Conservation (phyloP, 2,797 vertebrate species). For the Trachops cirrhosus region DNA sequence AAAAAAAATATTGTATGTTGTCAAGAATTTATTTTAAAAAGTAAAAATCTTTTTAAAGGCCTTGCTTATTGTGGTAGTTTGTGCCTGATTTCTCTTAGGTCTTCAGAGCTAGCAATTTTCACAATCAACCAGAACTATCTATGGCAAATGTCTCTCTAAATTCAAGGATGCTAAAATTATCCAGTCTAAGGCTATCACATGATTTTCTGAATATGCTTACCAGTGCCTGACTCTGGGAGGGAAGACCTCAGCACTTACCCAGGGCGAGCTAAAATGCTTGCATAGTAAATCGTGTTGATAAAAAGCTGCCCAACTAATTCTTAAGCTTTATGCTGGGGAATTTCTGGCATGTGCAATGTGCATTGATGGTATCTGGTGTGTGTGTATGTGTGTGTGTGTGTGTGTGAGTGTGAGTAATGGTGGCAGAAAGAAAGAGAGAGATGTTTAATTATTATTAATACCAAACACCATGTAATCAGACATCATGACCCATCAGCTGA, state of each 20-base stretch:
- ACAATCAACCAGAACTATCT: slow-evolving; percentile 16
- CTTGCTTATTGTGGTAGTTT: slow-evolving; percentile 13
- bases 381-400: neutral
- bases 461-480: neutral
- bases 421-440: neutral
- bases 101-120: slow-evolving; percentile 28
- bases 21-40: slow-evolving; percentile 28
- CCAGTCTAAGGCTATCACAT: neutral
- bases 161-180: slow-evolving; percentile 44
- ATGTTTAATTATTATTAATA: neutral
- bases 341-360: neutral
- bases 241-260: neutral
- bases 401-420: neutral
- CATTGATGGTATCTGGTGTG: neutral
- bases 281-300: neutral
- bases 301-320: neutral
- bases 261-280: neutral
- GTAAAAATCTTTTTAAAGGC: slow-evolving; percentile 22
- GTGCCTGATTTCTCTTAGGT: slow-evolving; percentile 14
- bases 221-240: neutral
- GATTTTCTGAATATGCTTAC: neutral
- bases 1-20: neutral
- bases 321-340: neutral
- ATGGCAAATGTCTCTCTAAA: slow-evolving; percentile 30
- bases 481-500: neutral